A percentile compares a stretch with the other conserved stretches of the same genome.
These are phyloP conservation scores for Invenusta paracnida DNA, from an alignment of 2,888 invertebrate species.

Conservation along the genomic window DNA sequence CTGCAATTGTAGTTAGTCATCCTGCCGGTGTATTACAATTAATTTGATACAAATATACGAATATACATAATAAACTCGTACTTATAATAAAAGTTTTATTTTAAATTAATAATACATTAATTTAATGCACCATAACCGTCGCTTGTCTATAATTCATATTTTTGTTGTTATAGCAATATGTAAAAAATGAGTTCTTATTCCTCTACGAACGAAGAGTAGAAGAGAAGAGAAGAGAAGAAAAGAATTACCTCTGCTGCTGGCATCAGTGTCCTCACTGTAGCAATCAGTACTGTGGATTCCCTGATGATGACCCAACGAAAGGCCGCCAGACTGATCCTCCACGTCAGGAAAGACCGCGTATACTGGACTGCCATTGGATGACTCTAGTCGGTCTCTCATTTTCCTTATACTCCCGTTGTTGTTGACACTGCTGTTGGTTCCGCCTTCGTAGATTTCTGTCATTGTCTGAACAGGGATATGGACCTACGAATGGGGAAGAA, in stretches of 20 bases:
- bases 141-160: too few species aligned
- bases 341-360: not conserved
- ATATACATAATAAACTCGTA: too few species aligned
- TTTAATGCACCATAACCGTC: too few species aligned
- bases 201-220: too few species aligned
- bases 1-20: too few species aligned
- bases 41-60: too few species aligned
- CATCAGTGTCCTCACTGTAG: slow-evolving; percentile 6
- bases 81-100: too few species aligned
- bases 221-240: too few species aligned
- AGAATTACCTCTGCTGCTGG: slow-evolving; percentile 1
- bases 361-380: not conserved
- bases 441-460: not conserved
- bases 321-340: not conserved
- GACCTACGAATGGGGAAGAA: not conserved
- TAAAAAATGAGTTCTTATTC: too few species aligned
- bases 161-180: too few species aligned
- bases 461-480: not conserved
- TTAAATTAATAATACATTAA: too few species aligned
- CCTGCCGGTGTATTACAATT: too few species aligned
- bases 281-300: not conserved
- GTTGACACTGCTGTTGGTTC: not conserved
- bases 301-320: not conserved
- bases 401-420: not conserved
- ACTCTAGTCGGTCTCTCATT: not conserved